Conservation (phyloP, 2,888 invertebrate genomes). For the Helobdella robusta region DNA sequence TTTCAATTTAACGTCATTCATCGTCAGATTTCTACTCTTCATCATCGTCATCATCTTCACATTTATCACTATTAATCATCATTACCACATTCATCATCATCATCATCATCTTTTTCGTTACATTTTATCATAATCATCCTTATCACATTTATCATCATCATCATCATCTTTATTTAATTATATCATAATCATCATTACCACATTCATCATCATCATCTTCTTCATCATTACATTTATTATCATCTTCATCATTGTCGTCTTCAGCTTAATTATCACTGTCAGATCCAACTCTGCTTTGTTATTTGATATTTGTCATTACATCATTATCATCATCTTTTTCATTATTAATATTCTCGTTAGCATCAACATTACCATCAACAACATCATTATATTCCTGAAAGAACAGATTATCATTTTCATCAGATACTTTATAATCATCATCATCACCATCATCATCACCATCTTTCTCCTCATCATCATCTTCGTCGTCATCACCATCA, state of each 20-base stretch:
- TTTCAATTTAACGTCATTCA: not conserved
- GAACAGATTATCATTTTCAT: not conserved
- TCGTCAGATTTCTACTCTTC: not conserved
- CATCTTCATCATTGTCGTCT: too few relatives aligned
- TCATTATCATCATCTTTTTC: slow-evolving; percentile 21
- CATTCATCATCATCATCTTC: too few relatives aligned
- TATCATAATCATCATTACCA: too few relatives aligned
- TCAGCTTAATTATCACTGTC: too few relatives aligned
- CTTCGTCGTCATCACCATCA: slow-evolving; percentile 1
- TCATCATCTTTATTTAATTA: too few relatives aligned
- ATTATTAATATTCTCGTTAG: slow-evolving; percentile 17
- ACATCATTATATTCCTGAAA: not conserved
- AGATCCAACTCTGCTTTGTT: too few relatives aligned
- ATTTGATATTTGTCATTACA: too few relatives aligned
- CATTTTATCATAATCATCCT: too few relatives aligned
- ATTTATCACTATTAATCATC: not conserved
- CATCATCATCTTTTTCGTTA: slow-evolving; percentile 23
- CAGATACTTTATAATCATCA: not conserved
- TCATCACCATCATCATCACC: slow-evolving; percentile 3
- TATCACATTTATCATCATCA: too few relatives aligned
- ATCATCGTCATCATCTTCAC: slow-evolving; percentile 5
- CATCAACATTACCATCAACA: slow-evolving; percentile 12
- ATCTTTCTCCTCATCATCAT: not conserved
- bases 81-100: slow-evolving; percentile 6
- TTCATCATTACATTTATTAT: too few relatives aligned